These are phyloP conservation scores for Eurois occulta DNA, from an alignment of 2,888 invertebrate genomes.

Conservation along the genomic window DNA sequence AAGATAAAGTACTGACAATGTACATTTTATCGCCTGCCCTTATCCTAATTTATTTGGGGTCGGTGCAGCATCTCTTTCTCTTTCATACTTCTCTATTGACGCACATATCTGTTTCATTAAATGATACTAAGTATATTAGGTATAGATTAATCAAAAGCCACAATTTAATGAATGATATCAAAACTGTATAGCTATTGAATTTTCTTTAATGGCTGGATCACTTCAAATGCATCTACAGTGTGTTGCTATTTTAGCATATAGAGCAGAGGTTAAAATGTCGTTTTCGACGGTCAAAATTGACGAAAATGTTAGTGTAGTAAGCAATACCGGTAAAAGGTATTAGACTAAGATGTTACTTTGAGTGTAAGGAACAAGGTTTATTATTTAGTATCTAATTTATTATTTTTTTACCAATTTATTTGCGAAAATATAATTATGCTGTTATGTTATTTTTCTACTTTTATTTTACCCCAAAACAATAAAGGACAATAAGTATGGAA, in stretches of 20 bases:
- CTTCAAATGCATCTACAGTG: neutral
- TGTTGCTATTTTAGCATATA: neutral
- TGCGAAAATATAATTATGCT: conserved; percentile 13
- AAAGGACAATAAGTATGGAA: neutral
- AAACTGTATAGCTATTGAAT: neutral
- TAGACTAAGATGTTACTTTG: conserved; percentile 19
- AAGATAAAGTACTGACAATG: neutral
- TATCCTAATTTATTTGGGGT: neutral
- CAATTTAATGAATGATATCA: neutral
- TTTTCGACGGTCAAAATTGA: neutral
- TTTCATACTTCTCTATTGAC: neutral
- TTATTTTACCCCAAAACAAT: conserved; percentile 19
- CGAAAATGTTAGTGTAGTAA: conserved; percentile 2
- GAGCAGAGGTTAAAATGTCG: neutral
- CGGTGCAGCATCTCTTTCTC: neutral
- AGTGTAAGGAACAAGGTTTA: neutral
- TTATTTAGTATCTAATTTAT: conserved; percentile 26
- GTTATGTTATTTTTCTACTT: conserved; percentile 27
- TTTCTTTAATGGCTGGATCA: neutral
- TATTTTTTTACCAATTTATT: conserved; percentile 38
- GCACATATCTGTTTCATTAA: neutral
- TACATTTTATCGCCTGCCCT: neutral
- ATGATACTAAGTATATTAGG: conserved; percentile 3
- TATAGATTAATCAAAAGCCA: neutral
- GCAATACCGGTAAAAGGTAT: conserved; percentile 11